These are phyloP conservation scores for Miltochrista miniata DNA, from an alignment of 2,888 invertebrate species.

Conservation along the genomic window DNA sequence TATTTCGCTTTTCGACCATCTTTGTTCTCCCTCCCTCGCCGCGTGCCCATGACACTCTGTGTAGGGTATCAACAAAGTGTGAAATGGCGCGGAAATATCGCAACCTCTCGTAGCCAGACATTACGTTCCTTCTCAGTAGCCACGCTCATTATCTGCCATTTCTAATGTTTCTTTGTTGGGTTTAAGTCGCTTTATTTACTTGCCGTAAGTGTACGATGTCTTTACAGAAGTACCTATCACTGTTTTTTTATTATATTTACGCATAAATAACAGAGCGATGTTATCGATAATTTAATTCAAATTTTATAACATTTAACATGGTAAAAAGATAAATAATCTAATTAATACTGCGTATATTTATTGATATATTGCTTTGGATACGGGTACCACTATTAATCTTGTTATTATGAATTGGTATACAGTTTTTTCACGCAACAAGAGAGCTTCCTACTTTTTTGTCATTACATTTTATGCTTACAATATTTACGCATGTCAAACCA, in stretches of 20 bases:
- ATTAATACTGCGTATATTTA: background rate
- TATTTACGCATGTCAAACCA: no score
- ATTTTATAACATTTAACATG: no score
- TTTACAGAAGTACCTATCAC: background rate
- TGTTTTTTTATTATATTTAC: constrained; percentile 11
- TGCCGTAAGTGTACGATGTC: constrained; percentile 20
- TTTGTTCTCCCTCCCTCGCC: constrained; percentile 39
- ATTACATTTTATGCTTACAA: no score
- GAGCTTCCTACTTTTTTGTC: background rate
- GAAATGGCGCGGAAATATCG: constrained; percentile 80
- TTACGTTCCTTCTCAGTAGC: constrained; percentile 76
- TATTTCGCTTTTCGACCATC: constrained; percentile 37
- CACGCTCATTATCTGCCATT: constrained; percentile 77
- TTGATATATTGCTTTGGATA: constrained; percentile 19
- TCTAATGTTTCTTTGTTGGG: constrained; percentile 68
- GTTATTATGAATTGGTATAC: background rate
- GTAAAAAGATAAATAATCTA: background rate
- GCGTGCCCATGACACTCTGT: constrained; percentile 64
- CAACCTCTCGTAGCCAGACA: constrained; percentile 68
- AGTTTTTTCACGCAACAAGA: background rate
- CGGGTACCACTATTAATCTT: constrained; percentile 15
- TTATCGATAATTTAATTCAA: constrained; percentile 24
- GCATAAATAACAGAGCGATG: constrained; percentile 11
- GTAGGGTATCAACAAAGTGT: constrained; percentile 77
- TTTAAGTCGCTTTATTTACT: constrained; percentile 78